Evolutionary conservation across 2,797 vertebrate genomes (phyloP), one percentile per base, ranked within the genome.

Genomic region (Labeo calbasu): DNA sequence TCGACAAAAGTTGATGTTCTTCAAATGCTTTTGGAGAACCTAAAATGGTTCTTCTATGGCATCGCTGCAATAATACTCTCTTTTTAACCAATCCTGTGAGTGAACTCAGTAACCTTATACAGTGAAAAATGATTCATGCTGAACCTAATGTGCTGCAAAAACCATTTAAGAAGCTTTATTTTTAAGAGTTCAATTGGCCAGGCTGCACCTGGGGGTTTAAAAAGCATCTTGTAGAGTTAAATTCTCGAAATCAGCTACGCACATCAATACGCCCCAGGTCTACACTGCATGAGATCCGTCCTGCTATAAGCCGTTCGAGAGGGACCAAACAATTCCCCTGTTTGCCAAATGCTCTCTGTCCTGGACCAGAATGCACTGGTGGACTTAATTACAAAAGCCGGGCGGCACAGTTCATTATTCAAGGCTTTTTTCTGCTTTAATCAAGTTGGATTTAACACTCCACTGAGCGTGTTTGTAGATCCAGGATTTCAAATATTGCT

Each of bases 361-460:
- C 92, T 93, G 90, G 89, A 72, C 88, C 89, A 92, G 88, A 87
- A 81, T n/a, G 89, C 86, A 90, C 91, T 92, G 91, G 91, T 91
- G 88, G 92, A 92, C 93, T 93, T 95, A 93, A 95, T 96, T 93
- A 95, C 92, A 90, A 91, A 91, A 92, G 90, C 92, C 87, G 21
- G 32, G 21, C 1, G 85, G 92, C 90, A 89, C 87, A 81, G 89
- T 91, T 92, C 92, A 85, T 91, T 92, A 91, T 94, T 86, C 78
- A 92, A 91, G 88, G 89, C 89, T 82, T 92, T 92, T 91, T 90
- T 89, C 89, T 82, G 90, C 89, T 92, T 94, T 94, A 94, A 94
- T 95, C 94, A 95, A 92, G 90, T 86, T 40, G 92, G 94, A 95
- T 95, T 95, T 93, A 93, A 92, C 93, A 92, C 93, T 89, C 89